A percentile compares a stretch with the other conserved stretches of the same genome.
These are phyloP conservation scores for Crambe crambe DNA, from an alignment of 37 sponge, comb jelly and placozoan species.

Conservation along the genomic window DNA sequence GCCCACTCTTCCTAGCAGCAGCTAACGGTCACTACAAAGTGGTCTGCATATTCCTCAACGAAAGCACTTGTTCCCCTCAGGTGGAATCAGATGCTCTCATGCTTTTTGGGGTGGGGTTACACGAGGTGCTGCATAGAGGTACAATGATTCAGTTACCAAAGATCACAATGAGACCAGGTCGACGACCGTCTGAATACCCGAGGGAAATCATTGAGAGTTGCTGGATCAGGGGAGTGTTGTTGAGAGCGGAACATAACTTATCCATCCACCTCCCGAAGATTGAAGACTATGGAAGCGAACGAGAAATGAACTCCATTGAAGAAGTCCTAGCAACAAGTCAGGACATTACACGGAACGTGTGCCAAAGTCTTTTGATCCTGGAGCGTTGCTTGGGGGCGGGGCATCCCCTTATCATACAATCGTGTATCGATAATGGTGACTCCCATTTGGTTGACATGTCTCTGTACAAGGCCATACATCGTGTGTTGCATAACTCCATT, in stretches of 20 bases:
- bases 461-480: not conserved
- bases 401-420: not conserved
- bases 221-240: constrained; percentile 8
- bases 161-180: not conserved
- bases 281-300: not conserved
- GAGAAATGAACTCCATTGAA: not conserved
- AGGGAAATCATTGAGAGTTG: constrained; percentile 26
- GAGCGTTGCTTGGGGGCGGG: constrained; percentile 63
- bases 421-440: not conserved
- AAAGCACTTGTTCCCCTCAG: constrained; percentile 18
- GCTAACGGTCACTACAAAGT: constrained; percentile 46
- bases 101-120: constrained; percentile 44
- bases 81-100: constrained; percentile 43
- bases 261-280: not conserved
- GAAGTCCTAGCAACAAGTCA: not conserved
- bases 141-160: not conserved
- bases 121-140: not conserved
- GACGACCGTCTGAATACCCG: too few relatives aligned
- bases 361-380: constrained; percentile 51
- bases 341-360: not conserved
- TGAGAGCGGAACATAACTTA: constrained; percentile 4
- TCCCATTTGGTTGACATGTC: not conserved
- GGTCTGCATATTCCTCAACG: constrained; percentile 12
- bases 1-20: constrained; percentile 77
- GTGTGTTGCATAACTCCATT: not conserved